Evolutionary conservation across 2,797 vertebrate species (phyloP).

Genomic region (Calcarius lapponicus): DNA sequence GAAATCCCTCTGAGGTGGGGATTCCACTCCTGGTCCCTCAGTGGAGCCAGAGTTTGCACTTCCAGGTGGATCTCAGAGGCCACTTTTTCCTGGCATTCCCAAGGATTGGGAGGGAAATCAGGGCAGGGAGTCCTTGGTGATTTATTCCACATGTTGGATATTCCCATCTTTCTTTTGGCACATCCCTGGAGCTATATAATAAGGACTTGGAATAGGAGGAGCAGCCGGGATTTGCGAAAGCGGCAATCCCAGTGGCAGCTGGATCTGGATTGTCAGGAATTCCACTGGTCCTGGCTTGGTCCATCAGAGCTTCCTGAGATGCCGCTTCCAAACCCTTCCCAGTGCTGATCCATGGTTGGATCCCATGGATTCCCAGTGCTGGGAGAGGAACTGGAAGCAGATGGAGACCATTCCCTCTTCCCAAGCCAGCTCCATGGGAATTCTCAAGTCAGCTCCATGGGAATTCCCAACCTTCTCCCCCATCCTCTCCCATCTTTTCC

Average conservation of each 20-base stretch:
- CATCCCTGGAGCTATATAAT: background rate
- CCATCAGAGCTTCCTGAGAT: background rate
- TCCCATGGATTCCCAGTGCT: background rate
- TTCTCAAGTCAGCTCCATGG: background rate
- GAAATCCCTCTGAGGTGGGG: background rate
- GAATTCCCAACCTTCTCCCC: background rate
- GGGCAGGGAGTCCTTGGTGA: background rate
- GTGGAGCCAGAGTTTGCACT: fast-evolving
- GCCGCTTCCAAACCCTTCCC: background rate
- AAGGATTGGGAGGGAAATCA: background rate
- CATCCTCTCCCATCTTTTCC: background rate
- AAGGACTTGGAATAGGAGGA: no score
- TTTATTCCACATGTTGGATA: background rate
- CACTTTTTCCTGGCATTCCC: background rate
- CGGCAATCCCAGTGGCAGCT: background rate
- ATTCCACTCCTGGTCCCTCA: background rate
- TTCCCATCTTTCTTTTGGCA: background rate
- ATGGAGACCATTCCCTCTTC: background rate
- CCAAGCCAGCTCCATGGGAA: fast-evolving
- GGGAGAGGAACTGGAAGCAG: background rate
- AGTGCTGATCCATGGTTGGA: fast-evolving
- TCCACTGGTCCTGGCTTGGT: background rate
- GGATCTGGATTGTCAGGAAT: background rate
- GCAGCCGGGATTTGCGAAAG: fast-evolving
- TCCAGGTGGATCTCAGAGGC: background rate